These are phyloP conservation scores for Caenorhabditis macrosperma DNA, from an alignment of 2,888 invertebrate species.

Conservation along the genomic window DNA sequence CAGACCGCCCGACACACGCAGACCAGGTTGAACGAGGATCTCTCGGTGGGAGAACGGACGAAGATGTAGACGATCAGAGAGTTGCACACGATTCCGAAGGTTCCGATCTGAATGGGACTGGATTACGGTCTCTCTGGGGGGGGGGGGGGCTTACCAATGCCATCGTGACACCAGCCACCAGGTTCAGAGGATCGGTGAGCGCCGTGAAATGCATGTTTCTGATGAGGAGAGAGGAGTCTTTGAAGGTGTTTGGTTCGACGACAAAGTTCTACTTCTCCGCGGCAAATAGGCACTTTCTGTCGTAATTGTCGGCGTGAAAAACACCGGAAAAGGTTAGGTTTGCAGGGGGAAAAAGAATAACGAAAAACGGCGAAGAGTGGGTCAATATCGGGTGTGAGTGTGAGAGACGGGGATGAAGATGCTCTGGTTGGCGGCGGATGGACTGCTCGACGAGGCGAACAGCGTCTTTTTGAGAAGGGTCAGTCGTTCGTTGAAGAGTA, in stretches of 20 bases:
- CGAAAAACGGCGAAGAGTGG: no score
- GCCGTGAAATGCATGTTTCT: background rate
- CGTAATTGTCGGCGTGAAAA: no score
- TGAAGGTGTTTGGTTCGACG: background rate
- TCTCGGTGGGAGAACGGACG: background rate
- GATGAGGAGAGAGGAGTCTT: no score
- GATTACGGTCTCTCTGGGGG: background rate
- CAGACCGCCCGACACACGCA: constrained; percentile 25
- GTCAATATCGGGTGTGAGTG: no score
- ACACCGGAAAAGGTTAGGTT: no score
- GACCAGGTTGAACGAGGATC: constrained; percentile 40
- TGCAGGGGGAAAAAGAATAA: no score
- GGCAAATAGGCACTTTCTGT: no score
- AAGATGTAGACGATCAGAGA: constrained; percentile 15
- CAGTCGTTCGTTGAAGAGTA: constrained; percentile 39
- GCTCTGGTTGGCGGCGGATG: background rate
- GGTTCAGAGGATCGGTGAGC: background rate
- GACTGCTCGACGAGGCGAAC: background rate
- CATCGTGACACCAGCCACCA: background rate
- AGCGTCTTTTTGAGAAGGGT: constrained; percentile 10
- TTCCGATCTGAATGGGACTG: constrained; percentile 20
- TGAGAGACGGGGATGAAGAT: no score
- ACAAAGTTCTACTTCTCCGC: no score
- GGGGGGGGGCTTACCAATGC: background rate
- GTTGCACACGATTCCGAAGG: constrained; percentile 5